phyloP scores from a whole-genome alignment of 2,113 vertebrate genomes.

The Piaya cayana region DNA sequence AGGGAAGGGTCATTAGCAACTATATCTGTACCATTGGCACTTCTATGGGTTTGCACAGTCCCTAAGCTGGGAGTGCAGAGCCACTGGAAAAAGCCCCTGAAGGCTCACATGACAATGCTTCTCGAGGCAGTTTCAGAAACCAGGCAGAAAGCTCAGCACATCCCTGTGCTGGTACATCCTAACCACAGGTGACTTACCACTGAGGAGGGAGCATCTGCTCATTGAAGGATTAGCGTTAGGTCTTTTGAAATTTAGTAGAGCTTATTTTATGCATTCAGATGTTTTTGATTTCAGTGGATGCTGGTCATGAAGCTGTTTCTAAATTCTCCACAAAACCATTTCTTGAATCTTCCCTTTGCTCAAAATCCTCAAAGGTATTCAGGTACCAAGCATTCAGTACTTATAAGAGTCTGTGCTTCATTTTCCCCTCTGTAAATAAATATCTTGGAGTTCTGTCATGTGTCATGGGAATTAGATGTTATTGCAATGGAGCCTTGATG shows the following conservation, averaged over 20 bases:
- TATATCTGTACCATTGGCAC: background rate
- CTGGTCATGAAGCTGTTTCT: background rate
- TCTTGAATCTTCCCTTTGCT: background rate
- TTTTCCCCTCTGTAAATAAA: background rate
- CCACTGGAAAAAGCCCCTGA: background rate
- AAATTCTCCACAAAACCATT: background rate
- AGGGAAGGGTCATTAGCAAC: background rate
- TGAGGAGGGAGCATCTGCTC: background rate
- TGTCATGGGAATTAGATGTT: background rate
- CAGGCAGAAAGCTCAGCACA: background rate
- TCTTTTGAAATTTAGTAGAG: background rate
- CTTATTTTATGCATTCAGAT: background rate
- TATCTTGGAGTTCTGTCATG: background rate
- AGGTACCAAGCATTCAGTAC: background rate
- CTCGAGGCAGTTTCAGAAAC: background rate
- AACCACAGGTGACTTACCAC: background rate
- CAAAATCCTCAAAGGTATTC: background rate
- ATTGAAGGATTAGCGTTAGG: background rate
- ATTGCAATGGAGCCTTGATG: rapidly evolving
- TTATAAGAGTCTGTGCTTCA: background rate
- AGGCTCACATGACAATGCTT: rapidly evolving
- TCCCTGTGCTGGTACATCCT: too few relatives aligned
- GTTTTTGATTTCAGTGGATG: background rate
- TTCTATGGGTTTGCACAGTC: background rate
- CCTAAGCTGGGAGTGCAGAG: background rate